Evolutionary conservation across 2,888 invertebrate genomes (phyloP).

Genomic region (Lasioglossum villosulum): DNA sequence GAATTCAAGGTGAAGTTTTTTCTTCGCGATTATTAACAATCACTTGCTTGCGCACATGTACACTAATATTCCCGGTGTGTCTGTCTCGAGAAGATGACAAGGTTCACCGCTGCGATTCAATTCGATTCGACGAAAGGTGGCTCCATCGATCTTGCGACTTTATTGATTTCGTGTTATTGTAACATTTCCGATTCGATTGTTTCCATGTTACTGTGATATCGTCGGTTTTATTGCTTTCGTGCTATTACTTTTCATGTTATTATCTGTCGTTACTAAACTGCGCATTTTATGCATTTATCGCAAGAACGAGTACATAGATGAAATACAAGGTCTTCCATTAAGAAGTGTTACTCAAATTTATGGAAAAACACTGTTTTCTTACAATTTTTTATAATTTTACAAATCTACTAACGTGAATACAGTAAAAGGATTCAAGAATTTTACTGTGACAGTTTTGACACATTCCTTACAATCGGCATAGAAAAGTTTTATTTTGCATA

Average conservation of each 20-base stretch:
- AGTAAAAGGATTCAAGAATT: no score
- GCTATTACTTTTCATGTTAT: neutral
- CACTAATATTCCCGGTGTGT: neutral
- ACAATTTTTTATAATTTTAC: no score
- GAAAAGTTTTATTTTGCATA: no score
- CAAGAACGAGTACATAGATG: no score
- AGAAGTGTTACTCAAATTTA: no score
- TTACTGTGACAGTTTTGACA: no score
- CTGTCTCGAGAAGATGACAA: neutral
- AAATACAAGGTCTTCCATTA: no score
- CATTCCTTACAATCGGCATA: no score
- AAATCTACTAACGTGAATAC: no score
- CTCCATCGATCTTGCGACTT: neutral
- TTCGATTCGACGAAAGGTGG: neutral
- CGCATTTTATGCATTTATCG: neutral
- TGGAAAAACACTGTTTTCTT: no score
- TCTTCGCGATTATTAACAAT: neutral
- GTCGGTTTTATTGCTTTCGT: neutral
- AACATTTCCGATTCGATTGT: neutral
- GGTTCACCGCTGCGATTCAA: neutral
- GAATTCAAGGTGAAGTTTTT: conserved; percentile 10
- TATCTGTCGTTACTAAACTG: neutral
- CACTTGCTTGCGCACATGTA: neutral
- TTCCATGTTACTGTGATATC: neutral
- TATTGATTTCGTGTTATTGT: neutral